Base-by-base conservation (phyloP, 2,888 invertebrate species). In the Temnothorax ravouxi region DNA sequence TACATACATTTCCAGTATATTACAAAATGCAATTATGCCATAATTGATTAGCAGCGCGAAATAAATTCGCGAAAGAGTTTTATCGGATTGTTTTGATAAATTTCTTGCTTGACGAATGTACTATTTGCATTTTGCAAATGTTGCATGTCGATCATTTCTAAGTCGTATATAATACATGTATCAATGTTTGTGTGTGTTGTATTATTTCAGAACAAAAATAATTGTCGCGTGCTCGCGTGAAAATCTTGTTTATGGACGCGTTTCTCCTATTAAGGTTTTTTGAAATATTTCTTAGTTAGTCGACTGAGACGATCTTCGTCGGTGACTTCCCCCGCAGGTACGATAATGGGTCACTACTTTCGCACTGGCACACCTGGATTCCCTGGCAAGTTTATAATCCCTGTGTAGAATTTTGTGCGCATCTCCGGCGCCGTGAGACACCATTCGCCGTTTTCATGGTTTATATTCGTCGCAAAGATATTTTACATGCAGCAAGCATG, bases 331-430 rank as follows among this genome's bases (percentile, higher is more conserved):
- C 87, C 88, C 91, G 92, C 93, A 93, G 93, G 90, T 93, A 92
- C 91, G 91, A 93, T 93, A 93, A 93, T 92, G 91, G 93, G 93
- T 92, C 91, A 93, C 88, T 89, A 91, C 93, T 93, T 94, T 93
- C 92, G 92, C 93, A 93, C 92, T 91, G 89, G 90, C 90, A 89
- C 92, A 93, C 93, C 92, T 93, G 93, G 89, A 86, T 87, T 82
- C 84, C 18, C 75, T 77, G 47, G 47, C 18, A 50, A 15, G 54
- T 75, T 86, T 50, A 71, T 67, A 77, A 41, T 50, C 62, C 34
- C 56, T 18, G 29, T 44, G 6, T 41, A 61, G 67, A 87, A 82
- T 84, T 90, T 84, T 56, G 69, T 71, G 61, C 83, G 62, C 52
- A 71, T 71, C 79, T 77, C 15, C 13, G 29, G 25, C 6, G 4